phyloP scores from a whole-genome alignment of 2,888 invertebrate genomes.

The Coleophora deauratella region DNA sequence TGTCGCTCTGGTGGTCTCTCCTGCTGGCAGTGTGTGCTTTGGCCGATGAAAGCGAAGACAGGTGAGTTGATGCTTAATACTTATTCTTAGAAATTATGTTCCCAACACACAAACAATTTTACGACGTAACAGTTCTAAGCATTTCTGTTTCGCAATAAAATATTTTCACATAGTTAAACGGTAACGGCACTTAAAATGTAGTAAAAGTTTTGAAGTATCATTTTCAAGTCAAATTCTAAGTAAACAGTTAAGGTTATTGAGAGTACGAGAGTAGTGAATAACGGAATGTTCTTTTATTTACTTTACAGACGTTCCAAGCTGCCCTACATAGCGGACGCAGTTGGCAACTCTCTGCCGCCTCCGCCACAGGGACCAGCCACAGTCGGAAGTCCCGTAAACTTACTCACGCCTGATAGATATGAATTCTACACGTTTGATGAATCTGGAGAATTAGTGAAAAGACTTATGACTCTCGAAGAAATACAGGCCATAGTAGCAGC shows the following conservation, averaged over 20 bases:
- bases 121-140: too few species aligned
- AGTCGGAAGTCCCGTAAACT: slow-evolving; percentile 85
- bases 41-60: slow-evolving; percentile 43
- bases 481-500: slow-evolving; percentile 90
- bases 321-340: slow-evolving; percentile 79
- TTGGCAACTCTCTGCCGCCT: slow-evolving; percentile 79
- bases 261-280: too few species aligned
- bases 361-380: slow-evolving; percentile 75
- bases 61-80: slow-evolving; percentile 24
- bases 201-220: too few species aligned
- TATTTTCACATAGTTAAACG: too few species aligned
- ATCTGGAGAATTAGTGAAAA: slow-evolving; percentile 85
- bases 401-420: slow-evolving; percentile 87
- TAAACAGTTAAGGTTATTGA: too few species aligned
- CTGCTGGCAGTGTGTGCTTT: slow-evolving; percentile 26
- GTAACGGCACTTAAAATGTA: too few species aligned
- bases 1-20: slow-evolving; percentile 32
- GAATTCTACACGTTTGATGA: slow-evolving; percentile 92
- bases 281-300: not conserved
- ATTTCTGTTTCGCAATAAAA: too few species aligned
- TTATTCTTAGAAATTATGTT: too few species aligned
- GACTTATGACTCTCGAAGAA: slow-evolving; percentile 88
- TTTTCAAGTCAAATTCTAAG: too few species aligned
- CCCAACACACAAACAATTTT: too few species aligned
- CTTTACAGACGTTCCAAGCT: slow-evolving; percentile 57